Conservation (phyloP, 2,113 vertebrate genomes). For the Datnioides undecimradiatus region DNA sequence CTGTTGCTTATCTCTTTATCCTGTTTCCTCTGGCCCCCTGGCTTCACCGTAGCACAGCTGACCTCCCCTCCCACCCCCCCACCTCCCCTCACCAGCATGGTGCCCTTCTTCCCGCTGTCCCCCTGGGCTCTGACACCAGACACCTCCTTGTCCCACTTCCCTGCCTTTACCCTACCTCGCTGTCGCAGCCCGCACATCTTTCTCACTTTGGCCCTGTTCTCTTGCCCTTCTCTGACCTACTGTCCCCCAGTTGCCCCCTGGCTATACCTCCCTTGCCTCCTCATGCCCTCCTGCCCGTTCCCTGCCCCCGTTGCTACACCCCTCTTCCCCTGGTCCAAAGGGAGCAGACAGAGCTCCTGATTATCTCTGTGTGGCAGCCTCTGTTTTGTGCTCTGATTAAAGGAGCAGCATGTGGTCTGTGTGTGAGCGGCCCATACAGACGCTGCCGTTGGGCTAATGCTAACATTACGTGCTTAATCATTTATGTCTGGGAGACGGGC, state of each 20-base stretch:
- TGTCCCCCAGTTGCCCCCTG: conserved; percentile 69
- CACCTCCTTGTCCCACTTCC: conserved; percentile 61
- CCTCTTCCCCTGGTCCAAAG: conserved; percentile 39
- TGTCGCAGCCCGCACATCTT: conserved; percentile 16
- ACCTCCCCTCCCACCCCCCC: background rate
- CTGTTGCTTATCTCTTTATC: conserved; percentile 54
- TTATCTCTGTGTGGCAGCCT: conserved; percentile 77
- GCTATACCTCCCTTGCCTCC: conserved; percentile 50
- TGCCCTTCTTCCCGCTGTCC: conserved; percentile 56
- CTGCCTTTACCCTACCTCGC: conserved; percentile 15
- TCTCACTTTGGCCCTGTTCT: conserved; percentile 12
- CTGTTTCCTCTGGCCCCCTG: conserved; percentile 25
- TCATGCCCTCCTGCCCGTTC: conserved; percentile 36
- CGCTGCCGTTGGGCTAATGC: conserved; percentile 75
- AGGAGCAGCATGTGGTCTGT: conserved; percentile 81
- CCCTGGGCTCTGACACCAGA: conserved; percentile 64
- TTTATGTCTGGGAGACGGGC: conserved; percentile 82
- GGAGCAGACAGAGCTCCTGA: conserved; percentile 73
- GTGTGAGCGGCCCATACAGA: conserved; percentile 72
- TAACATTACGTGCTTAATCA: conserved; percentile 82
- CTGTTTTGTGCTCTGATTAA: conserved; percentile 84
- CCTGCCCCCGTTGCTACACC: conserved; percentile 11
- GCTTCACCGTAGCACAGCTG: conserved; percentile 14
- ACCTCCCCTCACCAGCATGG: conserved; percentile 50
- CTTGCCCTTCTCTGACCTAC: conserved; percentile 61